Conservation (phyloP, 2,113 vertebrate species). For the Ailurus styani region DNA sequence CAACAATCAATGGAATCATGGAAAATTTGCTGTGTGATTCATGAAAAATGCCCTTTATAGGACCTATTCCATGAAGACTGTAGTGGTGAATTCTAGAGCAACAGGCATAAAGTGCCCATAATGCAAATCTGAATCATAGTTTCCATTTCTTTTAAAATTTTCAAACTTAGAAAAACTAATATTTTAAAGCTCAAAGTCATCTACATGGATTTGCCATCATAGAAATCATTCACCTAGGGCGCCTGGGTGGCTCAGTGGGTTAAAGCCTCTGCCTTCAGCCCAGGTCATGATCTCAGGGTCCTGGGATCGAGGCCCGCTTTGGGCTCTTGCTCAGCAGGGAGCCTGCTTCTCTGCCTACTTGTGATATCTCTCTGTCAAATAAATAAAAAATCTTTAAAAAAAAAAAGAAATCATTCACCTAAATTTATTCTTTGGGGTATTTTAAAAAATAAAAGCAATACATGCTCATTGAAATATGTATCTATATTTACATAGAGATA, state of each 20-base stretch:
- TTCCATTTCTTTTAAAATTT: background rate
- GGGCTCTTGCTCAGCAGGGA: no score
- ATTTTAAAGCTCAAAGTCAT: slow-evolving; percentile 11
- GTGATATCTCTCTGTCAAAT: no score
- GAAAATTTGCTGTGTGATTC: background rate
- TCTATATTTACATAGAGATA: background rate
- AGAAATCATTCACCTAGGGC: background rate
- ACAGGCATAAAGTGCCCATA: background rate
- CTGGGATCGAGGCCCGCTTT: no score
- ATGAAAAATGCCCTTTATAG: background rate
- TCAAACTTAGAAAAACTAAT: background rate
- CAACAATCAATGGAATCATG: background rate
- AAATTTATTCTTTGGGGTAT: background rate
- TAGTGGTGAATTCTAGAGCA: background rate
- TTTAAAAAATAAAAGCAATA: background rate
- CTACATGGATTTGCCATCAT: background rate
- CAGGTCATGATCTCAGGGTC: no score
- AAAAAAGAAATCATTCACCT: background rate
- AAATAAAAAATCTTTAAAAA: no score
- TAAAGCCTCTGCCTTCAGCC: no score
- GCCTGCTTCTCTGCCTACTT: no score
- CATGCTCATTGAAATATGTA: background rate
- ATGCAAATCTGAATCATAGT: background rate
- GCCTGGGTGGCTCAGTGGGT: no score
- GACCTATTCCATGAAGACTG: background rate